These are phyloP conservation scores for Chymomyza costata DNA, from an alignment of 1,140 invertebrate species.

Conservation along the genomic window DNA sequence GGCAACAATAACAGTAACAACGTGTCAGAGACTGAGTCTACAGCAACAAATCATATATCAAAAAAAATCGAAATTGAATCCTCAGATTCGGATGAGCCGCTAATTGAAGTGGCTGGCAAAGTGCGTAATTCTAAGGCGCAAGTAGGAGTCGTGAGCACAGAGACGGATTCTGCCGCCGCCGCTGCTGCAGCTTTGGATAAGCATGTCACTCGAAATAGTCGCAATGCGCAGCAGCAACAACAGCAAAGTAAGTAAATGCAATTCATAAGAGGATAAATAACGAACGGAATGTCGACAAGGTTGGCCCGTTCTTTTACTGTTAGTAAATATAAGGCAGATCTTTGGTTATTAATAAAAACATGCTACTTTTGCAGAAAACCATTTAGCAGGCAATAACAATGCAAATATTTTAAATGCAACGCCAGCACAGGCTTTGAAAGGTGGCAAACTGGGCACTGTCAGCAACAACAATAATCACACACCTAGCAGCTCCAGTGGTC, in stretches of 20 bases:
- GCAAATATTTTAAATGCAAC: conserved; percentile 17
- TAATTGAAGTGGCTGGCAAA: conserved; percentile 84
- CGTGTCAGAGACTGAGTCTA: conserved; percentile 5
- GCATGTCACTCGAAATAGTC: conserved; percentile 53
- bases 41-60: conserved; percentile 20
- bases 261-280: too few species aligned
- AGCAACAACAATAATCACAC: conserved; percentile 2
- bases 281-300: not conserved
- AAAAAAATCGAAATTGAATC: conserved; percentile 77
- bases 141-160: conserved; percentile 18
- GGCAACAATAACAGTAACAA: conserved; percentile 23
- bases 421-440: conserved; percentile 7
- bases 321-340: not conserved
- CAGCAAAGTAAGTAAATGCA: conserved; percentile 43
- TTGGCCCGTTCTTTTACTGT: not conserved
- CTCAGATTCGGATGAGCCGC: conserved; percentile 87
- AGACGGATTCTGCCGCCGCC: conserved; percentile 17
- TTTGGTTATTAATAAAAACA: not conserved
- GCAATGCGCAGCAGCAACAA: conserved; percentile 50
- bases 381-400: conserved; percentile 20
- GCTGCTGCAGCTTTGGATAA: conserved; percentile 44
- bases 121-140: conserved; percentile 77
- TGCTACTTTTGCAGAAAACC: conserved; percentile 29
- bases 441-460: conserved; percentile 25
- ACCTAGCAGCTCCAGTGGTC: conserved; percentile 14